A percentile compares a stretch with the other conserved stretches of the same genome.
These are phyloP conservation scores for Micrasema longulum DNA, from an alignment of 1,140 invertebrate genomes.

Conservation along the genomic window DNA sequence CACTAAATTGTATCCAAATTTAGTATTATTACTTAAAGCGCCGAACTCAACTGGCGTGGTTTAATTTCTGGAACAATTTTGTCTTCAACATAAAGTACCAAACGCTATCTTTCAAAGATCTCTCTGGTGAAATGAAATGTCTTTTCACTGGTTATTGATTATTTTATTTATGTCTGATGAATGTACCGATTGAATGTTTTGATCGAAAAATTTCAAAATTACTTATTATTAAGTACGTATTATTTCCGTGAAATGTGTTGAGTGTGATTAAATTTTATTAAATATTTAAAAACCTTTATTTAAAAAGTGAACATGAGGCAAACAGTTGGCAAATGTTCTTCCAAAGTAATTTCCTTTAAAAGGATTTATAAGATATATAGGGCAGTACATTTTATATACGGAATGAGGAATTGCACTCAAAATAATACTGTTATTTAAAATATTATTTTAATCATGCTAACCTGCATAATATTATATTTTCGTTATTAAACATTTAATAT, in stretches of 20 bases:
- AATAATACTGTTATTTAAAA: conserved; percentile 7
- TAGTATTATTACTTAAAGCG: no score
- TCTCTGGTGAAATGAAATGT: conserved; percentile 34
- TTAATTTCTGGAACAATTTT: conserved; percentile 1
- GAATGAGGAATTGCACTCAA: conserved; percentile 20
- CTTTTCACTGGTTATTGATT: conserved; percentile 29
- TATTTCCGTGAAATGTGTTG: neutral
- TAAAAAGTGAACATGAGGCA: conserved; percentile 4
- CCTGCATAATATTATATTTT: neutral
- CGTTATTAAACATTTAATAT: neutral
- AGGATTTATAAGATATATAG: conserved; percentile 25
- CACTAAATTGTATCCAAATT: no score
- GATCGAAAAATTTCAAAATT: conserved; percentile 10
- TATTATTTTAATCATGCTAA: neutral
- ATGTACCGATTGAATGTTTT: conserved; percentile 16
- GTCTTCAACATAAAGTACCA: conserved; percentile 23
- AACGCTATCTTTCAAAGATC: conserved; percentile 35
- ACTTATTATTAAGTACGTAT: neutral
- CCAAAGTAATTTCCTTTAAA: conserved; percentile 31
- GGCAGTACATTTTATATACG: conserved; percentile 26
- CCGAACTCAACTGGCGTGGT: no score
- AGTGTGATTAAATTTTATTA: conserved; percentile 17
- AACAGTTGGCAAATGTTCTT: conserved; percentile 33
- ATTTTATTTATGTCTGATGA: conserved; percentile 39
- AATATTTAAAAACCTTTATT: conserved; percentile 22